Evolutionary conservation across 1,140 invertebrate genomes (phyloP), one percentile per base, ranked within the genome.

Genomic region (Gonatopus flavifemur): DNA sequence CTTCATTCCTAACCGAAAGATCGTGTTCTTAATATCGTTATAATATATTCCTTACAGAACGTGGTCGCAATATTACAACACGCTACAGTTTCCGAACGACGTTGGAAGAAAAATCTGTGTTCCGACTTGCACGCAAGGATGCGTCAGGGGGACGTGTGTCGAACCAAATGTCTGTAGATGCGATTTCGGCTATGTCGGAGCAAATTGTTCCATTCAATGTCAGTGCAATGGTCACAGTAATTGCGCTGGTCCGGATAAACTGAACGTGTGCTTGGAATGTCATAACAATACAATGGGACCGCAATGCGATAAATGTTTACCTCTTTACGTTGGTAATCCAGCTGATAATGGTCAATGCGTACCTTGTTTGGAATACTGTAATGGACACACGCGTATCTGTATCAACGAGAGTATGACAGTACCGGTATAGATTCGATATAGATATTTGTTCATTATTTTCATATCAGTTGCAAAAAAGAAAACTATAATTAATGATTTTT

Each of bases 181-280:
- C 74, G 86, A 96, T 79, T 98, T 98, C 78, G 94, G 94, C 35
- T 98, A 91, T 72, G 93, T 98, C 18, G 94, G 94, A 37, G 84
- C 86, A 45, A 94, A 96, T 78, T 98, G 95, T 72, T 93, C 89
- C 42, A 91, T 91, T 35, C 88, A 93, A 69, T 98, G 95, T 70
- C 84, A 93, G 66, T 98, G 95, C 71, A 95, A 98, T 73, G 93
- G 93, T 0, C 94, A 98, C 77, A 89, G 93, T 44, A 85, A 95
- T 64, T 98, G 95, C 74, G 86, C 84, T 55, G 91, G 92, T 10
- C 89, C 89, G 3, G 87, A 93, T 65, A 85, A 88, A 58, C 81
- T 94, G 35, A 86, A 92, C 64, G 80, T 82, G 25, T 98, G 95
- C 72, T 70, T 89, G 8, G 75, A 89, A 66, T 98, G 95, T 71